Conservation (phyloP, 2,113 vertebrate genomes). For the Toxostoma redivivum region DNA sequence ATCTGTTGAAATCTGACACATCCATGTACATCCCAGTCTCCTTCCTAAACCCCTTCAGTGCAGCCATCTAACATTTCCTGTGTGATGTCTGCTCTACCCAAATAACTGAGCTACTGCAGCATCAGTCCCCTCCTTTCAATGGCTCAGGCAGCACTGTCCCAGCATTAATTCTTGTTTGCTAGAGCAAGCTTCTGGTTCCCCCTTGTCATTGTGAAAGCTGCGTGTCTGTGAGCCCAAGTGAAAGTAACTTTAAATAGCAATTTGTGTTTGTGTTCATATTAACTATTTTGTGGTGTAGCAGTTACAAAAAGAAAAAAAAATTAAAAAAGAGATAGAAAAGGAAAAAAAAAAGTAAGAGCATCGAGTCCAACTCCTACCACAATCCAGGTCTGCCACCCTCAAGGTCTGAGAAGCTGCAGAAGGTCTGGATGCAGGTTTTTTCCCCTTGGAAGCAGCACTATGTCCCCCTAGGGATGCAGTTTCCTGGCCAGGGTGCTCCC, state of each 20-base stretch:
- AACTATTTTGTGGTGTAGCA: neutral
- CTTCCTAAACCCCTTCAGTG: neutral
- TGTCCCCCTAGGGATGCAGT: neutral
- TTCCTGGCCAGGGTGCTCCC: neutral
- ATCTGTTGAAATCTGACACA: neutral
- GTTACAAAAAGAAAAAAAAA: neutral
- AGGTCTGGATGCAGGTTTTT: neutral
- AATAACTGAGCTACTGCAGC: neutral
- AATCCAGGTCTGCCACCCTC: neutral
- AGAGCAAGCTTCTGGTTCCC: neutral
- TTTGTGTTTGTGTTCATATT: neutral
- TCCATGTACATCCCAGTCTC: neutral
- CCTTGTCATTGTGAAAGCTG: neutral
- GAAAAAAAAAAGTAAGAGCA: neutral
- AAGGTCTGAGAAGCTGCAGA: neutral
- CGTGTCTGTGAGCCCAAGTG: neutral
- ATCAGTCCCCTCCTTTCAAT: neutral
- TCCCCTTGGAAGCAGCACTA: fast-evolving
- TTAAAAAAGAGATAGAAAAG: too few species aligned
- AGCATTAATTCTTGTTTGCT: neutral
- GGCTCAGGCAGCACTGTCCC: neutral
- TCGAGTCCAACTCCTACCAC: neutral
- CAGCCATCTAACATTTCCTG: neutral
- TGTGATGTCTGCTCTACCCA: neutral
- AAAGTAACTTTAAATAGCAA: neutral